Conservation (phyloP, 2,797 vertebrate species). For the Sebastes trivittatus region DNA sequence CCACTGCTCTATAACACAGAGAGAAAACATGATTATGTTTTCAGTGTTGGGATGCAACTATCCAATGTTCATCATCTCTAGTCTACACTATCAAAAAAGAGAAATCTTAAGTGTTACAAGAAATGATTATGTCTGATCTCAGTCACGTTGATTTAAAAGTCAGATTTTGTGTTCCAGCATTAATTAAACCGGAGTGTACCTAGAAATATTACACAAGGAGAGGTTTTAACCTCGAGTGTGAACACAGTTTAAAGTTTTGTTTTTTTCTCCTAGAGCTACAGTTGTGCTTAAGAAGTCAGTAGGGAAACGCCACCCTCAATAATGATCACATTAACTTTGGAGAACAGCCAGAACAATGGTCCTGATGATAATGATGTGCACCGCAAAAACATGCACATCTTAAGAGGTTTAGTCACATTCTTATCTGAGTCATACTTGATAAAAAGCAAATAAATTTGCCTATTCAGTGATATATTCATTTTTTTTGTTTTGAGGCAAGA, state of each 20-base stretch:
- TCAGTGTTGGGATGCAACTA: background rate
- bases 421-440: background rate
- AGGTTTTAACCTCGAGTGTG: background rate
- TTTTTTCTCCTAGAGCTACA: background rate
- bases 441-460: background rate
- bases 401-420: background rate
- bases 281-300: background rate
- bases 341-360: background rate
- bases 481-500: background rate
- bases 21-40: background rate
- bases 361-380: background rate
- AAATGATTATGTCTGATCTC: background rate
- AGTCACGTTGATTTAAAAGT: background rate
- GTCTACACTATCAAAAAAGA: background rate
- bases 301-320: background rate
- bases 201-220: background rate
- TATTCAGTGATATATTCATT: background rate
- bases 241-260: background rate
- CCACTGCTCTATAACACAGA: too few relatives aligned
- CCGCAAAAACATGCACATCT: background rate
- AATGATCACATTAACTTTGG: background rate
- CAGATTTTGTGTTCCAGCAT: background rate
- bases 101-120: background rate
- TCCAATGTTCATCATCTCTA: background rate
- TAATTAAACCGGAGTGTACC: background rate